Base-by-base conservation (phyloP, 2,888 invertebrate genomes). In the Argynnis bischoffii region DNA sequence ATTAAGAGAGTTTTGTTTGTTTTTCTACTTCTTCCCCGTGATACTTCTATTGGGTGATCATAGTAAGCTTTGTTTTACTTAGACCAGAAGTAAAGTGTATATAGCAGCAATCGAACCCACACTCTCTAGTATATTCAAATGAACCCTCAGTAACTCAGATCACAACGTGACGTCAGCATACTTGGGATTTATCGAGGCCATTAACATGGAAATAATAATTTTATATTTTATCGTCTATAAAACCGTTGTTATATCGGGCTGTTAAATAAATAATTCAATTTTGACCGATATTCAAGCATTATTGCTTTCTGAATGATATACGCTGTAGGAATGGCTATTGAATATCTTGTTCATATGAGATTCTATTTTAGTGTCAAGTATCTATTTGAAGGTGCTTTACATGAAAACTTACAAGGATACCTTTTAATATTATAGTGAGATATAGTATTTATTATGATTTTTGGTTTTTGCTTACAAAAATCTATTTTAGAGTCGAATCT, bases 191-290 rank as follows among this genome's bases (percentile, higher is more conserved):
- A 90, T 89, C 77, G 86, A 69, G 67, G 84, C 88, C 81, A 89
- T 90, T 86, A 89, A 88, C 89, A 87, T 84, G 87, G 81, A 85
- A 87, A 90, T 89, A 88, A 89, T 89, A 87, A 88, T 89, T 86
- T 79, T 79, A 76, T 80, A 83, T 82, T 89, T 90, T 89, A 90
- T 88, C 81, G 87, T 79, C 88, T 81, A 86, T 89, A 89, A 89
- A 88, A 85, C 80, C 81, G 84, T 85, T 88, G 13, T 89, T 86
- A 89, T 89, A 88, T 86, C 85, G 72, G 80, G 81, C 79, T 84
- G 82, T 87, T 86, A 83, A 81, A 83, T 86, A 84, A 84, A 88
- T 89, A 86, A 87, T 89, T 89, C 84, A 87, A 88, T 88, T 88
- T 82, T 72, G 74, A 77, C 74, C 76, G 74, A 76, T 77, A 81